Percentiles rank a stretch among this genome's conserved stretches.
phyloP scores from a whole-genome alignment of 2,113 vertebrate species.

The Dinomys branickii region DNA sequence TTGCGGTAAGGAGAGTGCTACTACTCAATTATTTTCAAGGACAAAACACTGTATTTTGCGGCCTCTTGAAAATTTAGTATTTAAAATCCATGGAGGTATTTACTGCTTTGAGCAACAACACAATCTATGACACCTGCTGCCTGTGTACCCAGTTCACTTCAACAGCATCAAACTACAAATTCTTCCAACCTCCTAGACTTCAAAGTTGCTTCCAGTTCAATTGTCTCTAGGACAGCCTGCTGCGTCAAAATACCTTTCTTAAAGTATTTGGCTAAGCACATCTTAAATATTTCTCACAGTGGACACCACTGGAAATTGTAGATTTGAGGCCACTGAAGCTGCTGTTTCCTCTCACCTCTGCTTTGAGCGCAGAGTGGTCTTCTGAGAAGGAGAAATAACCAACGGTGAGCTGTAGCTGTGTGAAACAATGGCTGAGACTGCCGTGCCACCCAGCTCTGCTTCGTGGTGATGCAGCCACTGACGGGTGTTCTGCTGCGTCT shows the following conservation, averaged over 20 bases:
- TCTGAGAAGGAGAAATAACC: background rate
- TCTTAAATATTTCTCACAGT: background rate
- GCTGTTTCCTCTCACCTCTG: background rate
- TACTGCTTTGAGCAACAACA: background rate
- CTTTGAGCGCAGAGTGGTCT: background rate
- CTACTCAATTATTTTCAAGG: background rate
- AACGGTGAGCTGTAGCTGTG: background rate
- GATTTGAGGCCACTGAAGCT: background rate
- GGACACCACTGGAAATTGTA: background rate
- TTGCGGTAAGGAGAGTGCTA: background rate
- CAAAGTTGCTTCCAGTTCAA: background rate
- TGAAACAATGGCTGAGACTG: background rate
- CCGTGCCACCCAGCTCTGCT: fast-evolving
- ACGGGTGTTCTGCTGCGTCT: background rate
- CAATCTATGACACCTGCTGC: background rate
- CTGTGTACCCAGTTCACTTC: background rate
- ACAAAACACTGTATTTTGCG: background rate
- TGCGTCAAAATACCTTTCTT: background rate
- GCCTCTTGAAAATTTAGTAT: background rate
- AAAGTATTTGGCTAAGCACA: background rate
- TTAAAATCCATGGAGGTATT: background rate
- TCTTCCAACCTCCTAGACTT: background rate
- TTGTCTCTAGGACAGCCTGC: background rate
- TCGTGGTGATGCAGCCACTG: background rate
- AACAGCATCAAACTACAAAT: background rate